Base-by-base conservation (phyloP, 2,797 vertebrate genomes). In the Enteromius thamalakanensis region DNA sequence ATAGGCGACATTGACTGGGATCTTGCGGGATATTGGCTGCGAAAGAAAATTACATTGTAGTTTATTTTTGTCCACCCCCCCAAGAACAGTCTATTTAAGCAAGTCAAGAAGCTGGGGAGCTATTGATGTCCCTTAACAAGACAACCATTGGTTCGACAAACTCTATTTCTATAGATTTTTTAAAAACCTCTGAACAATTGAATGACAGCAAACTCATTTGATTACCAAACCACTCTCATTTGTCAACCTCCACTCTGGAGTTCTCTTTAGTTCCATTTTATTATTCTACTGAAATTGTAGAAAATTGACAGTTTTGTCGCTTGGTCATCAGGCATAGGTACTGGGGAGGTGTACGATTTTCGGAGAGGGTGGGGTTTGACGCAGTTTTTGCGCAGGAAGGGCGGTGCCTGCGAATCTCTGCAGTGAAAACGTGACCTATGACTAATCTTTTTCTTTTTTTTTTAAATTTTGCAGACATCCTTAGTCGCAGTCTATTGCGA, bases 341-440 rank as follows among this genome's bases (percentile, higher is more conserved):
- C 47, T 40, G 58, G 49, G 60, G 72, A 86, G 68, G 45, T 76
- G 53, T 67, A 19, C 82, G 72, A 42, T 83, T 85, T 79, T 78
- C 23, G 80, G 12, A 60, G 76, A 47, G 93, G 95, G 94, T 86
- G 95, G 91, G 93, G 94, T 93, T 93, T 95, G 95, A 87, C 93
- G 94, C 94, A 95, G 92, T 95, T 93, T 68, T 89, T 93, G 90
- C 93, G 93, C 94, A 95, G 91, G 69, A 92, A 94, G 95, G 95
- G 95, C 92, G 95, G 93, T 87, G 89, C 91, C 93, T 86, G 26
- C 85, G 92, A 91, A 94, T 91, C 84, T 84, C 93, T 92, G 94
- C 95, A 95, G 93, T 93, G 90, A 92, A 83, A 86, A 81, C 80
- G 81, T 89, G 92, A 94, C 92, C 93, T 89, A 90, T 92, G 93